Conservation (phyloP, 2,797 vertebrate genomes). For the Triplophysa bombifrons region DNA sequence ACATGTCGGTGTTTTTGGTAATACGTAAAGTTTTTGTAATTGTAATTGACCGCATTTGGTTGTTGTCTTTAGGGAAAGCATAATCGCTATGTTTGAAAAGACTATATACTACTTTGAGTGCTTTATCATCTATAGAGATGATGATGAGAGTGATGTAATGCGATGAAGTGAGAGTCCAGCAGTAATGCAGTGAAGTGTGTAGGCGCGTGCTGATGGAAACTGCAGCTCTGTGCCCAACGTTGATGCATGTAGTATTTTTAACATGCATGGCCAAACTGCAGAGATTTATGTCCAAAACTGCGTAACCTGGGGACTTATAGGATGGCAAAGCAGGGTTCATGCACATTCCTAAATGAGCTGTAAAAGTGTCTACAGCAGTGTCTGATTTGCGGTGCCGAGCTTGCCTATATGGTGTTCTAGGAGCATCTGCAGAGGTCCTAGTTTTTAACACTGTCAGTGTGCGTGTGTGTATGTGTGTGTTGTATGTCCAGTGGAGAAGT, state of each 20-base stretch:
- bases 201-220: slow-evolving; percentile 37
- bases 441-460: neutral
- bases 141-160: slow-evolving; percentile 20
- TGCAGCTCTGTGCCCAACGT: slow-evolving; percentile 41
- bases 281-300: neutral
- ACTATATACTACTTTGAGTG: no score
- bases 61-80: no score
- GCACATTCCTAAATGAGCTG: slow-evolving; percentile 13
- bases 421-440: slow-evolving; percentile 11
- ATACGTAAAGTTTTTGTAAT: neutral
- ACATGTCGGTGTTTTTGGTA: neutral
- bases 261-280: neutral
- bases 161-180: slow-evolving; percentile 30
- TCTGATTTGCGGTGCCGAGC: slow-evolving; percentile 24
- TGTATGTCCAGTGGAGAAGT: neutral
- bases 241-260: neutral
- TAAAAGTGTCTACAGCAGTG: neutral
- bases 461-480: neutral
- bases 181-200: slow-evolving; percentile 17
- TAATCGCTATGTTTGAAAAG: no score
- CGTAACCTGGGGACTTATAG: neutral
- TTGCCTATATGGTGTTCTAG: neutral
- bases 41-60: no score
- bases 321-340: neutral
- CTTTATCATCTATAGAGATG: no score